Evolutionary conservation across 2,888 invertebrate species (phyloP).

Genomic region (Spisula solida): DNA sequence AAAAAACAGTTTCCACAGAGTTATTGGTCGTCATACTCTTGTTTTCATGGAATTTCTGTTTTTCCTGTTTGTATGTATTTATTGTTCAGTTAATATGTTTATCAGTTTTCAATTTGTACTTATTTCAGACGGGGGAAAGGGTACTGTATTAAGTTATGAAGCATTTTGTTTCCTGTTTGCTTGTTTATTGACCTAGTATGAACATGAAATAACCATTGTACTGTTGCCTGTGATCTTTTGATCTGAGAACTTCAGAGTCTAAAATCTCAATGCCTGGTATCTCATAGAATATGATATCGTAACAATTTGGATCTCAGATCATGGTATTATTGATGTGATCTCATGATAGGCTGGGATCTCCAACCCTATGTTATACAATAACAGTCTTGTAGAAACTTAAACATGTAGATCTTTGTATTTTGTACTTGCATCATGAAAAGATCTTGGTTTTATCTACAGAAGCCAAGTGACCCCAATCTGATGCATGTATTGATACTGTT

Average conservation of each 20-base stretch:
- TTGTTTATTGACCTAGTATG: not conserved
- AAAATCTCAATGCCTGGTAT: no score
- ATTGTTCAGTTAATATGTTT: no score
- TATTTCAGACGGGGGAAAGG: constrained; percentile 16
- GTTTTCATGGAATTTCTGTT: no score
- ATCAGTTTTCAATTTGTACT: not conserved
- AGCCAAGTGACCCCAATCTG: not conserved
- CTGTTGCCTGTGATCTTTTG: not conserved
- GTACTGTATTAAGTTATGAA: constrained; percentile 13
- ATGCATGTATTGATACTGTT: not conserved
- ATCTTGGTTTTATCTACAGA: not conserved
- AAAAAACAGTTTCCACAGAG: no score
- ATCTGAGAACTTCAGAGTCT: no score
- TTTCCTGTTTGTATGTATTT: no score
- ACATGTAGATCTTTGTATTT: not conserved
- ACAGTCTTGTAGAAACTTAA: not conserved
- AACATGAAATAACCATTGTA: constrained; percentile 3
- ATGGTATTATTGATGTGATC: no score
- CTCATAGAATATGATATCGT: no score
- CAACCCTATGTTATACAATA: not conserved
- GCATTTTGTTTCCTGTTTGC: not conserved
- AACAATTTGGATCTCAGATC: no score
- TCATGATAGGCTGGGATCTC: not conserved
- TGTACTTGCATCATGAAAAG: not conserved
- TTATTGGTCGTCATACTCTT: no score